These are phyloP conservation scores for Pollenia griseotomentosa DNA, from an alignment of 2,888 invertebrate genomes.

Conservation along the genomic window DNA sequence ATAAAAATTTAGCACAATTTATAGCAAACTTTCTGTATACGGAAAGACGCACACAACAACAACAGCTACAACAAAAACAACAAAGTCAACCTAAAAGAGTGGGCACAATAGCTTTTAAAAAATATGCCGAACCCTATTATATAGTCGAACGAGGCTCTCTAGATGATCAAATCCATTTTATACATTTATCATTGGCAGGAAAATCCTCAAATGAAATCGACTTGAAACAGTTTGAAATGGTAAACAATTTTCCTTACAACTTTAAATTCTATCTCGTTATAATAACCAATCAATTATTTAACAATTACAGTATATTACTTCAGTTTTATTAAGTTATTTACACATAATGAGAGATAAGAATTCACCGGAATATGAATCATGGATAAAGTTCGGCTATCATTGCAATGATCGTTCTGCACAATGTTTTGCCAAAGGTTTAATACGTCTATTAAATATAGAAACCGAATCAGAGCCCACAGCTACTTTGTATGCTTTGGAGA, in stretches of 20 bases:
- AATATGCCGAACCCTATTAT: conserved; percentile 89
- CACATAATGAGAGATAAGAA: conserved; percentile 87
- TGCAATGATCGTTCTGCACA: conserved; percentile 86
- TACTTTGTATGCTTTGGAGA: conserved; percentile 79
- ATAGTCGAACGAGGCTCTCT: conserved; percentile 88
- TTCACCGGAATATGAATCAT: conserved; percentile 86
- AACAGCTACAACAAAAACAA: conserved; percentile 78
- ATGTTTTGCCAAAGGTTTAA: conserved; percentile 86
- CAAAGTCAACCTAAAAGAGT: conserved; percentile 75
- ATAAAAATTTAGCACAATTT: conserved; percentile 88
- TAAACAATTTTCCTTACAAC: conserved; percentile 53
- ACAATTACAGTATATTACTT: conserved; percentile 88
- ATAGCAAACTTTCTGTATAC: conserved; percentile 88
- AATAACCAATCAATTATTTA: conserved; percentile 48
- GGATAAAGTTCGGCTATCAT: conserved; percentile 87
- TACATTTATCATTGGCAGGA: conserved; percentile 76
- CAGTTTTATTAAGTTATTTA: conserved; percentile 90
- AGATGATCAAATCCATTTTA: conserved; percentile 86
- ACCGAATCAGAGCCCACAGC: conserved; percentile 72
- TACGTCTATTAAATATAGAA: conserved; percentile 82
- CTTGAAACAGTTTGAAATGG: conserved; percentile 80
- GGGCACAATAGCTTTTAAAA: conserved; percentile 85
- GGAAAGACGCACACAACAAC: conserved; percentile 75
- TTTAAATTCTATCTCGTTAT: not conserved
- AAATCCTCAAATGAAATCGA: conserved; percentile 75